Conservation (phyloP, 1,140 invertebrate genomes). For the Aphis craccivora region DNA sequence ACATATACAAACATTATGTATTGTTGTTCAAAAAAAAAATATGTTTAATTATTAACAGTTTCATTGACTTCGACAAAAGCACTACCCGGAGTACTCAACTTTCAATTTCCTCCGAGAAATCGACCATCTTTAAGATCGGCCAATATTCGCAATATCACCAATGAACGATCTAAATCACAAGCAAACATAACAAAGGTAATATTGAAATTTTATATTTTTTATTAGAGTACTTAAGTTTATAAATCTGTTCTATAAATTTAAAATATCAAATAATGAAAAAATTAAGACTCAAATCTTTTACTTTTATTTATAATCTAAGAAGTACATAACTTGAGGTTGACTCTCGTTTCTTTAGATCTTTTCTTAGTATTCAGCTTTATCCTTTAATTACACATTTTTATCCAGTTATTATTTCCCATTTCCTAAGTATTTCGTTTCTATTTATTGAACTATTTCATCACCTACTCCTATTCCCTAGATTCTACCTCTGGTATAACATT, state of each 20-base stretch:
- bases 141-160: constrained; percentile 58
- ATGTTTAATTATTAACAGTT: constrained; percentile 25
- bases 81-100: background rate
- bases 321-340: background rate
- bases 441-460: background rate
- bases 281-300: background rate
- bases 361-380: background rate
- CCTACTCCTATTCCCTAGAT: background rate
- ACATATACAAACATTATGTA: background rate
- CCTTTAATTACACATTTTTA: background rate
- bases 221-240: background rate
- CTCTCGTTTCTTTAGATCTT: background rate
- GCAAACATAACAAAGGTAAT: constrained; percentile 64
- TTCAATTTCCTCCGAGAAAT: constrained; percentile 28
- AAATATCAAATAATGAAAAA: background rate
- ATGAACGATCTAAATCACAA: constrained; percentile 63
- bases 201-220: background rate
- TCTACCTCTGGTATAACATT: background rate
- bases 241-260: background rate
- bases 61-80: constrained; percentile 33
- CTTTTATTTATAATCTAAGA: background rate
- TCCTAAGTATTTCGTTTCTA: background rate
- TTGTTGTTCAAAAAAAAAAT: background rate
- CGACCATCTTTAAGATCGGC: constrained; percentile 59
- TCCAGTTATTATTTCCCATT: background rate